phyloP scores from a whole-genome alignment of 2,113 vertebrate genomes.

The Catharus bicknelli region DNA sequence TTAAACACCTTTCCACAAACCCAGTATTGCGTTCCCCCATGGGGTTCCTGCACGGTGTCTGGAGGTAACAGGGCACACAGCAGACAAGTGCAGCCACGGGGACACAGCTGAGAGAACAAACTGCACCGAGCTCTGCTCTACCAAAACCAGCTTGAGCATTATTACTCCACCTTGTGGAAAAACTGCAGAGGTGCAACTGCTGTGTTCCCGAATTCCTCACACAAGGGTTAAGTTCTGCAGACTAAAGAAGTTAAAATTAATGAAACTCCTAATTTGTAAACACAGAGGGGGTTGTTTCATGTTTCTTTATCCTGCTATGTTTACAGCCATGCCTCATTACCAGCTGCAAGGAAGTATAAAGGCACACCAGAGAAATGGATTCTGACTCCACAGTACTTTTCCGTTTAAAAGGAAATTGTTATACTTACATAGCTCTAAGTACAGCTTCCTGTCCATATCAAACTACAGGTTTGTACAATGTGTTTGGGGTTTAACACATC shows the following conservation, averaged over 20 bases:
- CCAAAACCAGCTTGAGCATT: background rate
- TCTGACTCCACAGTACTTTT: conserved; percentile 18
- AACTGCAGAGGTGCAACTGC: background rate
- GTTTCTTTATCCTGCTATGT: background rate
- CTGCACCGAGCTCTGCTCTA: background rate
- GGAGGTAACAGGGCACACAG: background rate
- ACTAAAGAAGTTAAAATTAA: background rate
- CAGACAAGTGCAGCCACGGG: background rate
- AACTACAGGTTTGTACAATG: background rate
- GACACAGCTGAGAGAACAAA: fast-evolving
- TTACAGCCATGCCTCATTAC: conserved; percentile 25
- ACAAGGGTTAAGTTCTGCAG: background rate
- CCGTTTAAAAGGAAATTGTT: background rate
- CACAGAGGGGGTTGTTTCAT: background rate
- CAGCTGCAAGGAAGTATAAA: conserved; percentile 34
- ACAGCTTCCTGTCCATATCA: background rate
- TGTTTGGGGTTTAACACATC: background rate
- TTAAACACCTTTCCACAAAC: background rate
- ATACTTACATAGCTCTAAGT: background rate
- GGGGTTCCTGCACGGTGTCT: fast-evolving
- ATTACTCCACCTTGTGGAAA: background rate
- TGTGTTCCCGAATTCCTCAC: background rate
- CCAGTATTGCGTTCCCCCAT: fast-evolving
- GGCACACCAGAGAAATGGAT: background rate
- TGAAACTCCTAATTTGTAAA: background rate